Evolutionary conservation across 2,888 invertebrate genomes (phyloP), one percentile per base, ranked within the genome.

Genomic region (Acleris emargana): DNA sequence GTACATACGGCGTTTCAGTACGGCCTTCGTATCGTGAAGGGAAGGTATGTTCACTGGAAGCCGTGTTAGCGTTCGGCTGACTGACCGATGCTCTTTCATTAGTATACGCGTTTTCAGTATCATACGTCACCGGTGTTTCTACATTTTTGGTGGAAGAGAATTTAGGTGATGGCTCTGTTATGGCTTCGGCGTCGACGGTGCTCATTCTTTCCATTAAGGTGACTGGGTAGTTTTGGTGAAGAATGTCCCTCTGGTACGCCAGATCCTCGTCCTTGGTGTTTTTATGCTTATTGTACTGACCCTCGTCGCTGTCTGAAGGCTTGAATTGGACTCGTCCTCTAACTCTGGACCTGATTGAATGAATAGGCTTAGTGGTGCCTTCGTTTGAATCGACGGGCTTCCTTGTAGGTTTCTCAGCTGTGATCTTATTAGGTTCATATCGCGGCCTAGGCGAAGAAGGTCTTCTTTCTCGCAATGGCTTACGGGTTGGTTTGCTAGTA

Each of bases 151-250:
- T 81, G 4, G 80, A 78, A 25, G 80, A 73, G 47, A 79, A 69
- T 75, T 77, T 86, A 17, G 74, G 68, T 2, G 80, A 77, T 5
- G 91, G 87, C 76, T 91, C 91, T 13, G 92, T 92, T 18, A 91
- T 87, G 52, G 91, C 89, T 78, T 91, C 92, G 70, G 91, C 88
- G 57, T 92, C 91, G 47, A 84, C 82, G 28, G 93, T 94, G 69
- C 89, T 93, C 68, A 80, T 82, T 69, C 91, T 82, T 76, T 93
- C 93, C 83, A 89, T 89, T 25, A 93, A 71, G 6, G 94, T 94
- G 0, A 94, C 93, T 1, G 94, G 94, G 73, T 94, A 94, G 71
- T 94, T 94, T 75, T 94, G 94, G 72, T 94, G 94, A 5, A 94
- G 77, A 3, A 94, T 92, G 76, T 94, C 94, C 68, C 94, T 88